These are phyloP conservation scores for Takifugu rubripes DNA, from an alignment of 2,797 vertebrate species.

Conservation along the genomic window DNA sequence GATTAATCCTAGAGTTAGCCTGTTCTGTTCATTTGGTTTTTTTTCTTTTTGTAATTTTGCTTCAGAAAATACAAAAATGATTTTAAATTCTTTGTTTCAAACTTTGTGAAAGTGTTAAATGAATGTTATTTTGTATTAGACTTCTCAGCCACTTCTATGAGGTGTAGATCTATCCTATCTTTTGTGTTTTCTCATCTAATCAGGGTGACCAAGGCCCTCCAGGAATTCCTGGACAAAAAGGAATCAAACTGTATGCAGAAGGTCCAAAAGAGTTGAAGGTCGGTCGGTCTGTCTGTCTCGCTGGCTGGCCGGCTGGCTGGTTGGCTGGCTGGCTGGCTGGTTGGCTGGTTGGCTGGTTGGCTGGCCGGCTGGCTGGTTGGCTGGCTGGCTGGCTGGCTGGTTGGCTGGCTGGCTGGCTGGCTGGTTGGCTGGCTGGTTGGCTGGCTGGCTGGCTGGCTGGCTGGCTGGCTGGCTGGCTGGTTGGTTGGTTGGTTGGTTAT, in stretches of 20 bases:
- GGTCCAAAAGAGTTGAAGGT: conserved; percentile 74
- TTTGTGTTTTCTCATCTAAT: conserved; percentile 1
- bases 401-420: not conserved
- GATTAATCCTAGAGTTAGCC: no score
- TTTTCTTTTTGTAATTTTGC: no score
- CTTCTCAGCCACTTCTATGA: no score
- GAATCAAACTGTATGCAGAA: conserved; percentile 70
- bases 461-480: no score
- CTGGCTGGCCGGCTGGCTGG: not conserved
- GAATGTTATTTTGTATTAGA: no score
- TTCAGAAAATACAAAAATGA: no score
- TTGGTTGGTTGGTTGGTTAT: not conserved
- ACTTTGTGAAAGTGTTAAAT: no score
- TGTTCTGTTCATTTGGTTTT: no score
- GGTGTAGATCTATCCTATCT: conserved; percentile 16
- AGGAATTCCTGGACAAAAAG: conserved; percentile 71
- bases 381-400: not conserved
- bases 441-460: no score
- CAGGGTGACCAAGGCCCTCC: conserved; percentile 67
- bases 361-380: not conserved
- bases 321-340: no score
- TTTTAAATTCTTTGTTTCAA: no score
- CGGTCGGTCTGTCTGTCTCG: conserved; percentile 31
- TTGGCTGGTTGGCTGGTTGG: no score
- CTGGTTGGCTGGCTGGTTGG: not conserved